A percentile compares a stretch with the other conserved stretches of the same genome.
These are phyloP conservation scores for Dromococcyx pavoninus DNA, from an alignment of 2,797 vertebrate species.

Conservation along the genomic window DNA sequence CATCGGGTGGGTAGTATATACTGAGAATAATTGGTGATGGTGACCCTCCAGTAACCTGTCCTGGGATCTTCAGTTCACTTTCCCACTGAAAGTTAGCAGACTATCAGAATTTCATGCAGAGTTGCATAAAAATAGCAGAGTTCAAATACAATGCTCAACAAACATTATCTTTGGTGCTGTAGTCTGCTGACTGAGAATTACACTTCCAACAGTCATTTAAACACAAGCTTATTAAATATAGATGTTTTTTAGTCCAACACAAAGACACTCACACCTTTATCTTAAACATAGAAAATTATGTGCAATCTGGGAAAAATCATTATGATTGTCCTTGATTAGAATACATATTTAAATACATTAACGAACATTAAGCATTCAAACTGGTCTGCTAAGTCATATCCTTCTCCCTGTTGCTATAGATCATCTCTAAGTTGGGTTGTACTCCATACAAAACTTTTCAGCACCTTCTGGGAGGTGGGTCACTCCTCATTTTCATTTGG, in stretches of 20 bases:
- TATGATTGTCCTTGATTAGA: background rate
- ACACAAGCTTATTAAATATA: background rate
- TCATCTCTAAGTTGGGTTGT: background rate
- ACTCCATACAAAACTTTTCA: background rate
- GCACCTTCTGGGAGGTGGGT: background rate
- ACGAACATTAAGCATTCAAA: background rate
- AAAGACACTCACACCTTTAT: background rate
- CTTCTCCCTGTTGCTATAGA: background rate
- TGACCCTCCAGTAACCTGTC: background rate
- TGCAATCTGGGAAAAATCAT: background rate
- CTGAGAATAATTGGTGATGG: conserved; percentile 65
- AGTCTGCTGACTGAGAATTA: background rate
- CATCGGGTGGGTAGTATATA: conserved; percentile 89
- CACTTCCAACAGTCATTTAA: background rate
- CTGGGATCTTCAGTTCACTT: background rate
- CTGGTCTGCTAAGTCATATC: background rate
- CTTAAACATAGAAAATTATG: background rate
- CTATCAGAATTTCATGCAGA: rapidly evolving
- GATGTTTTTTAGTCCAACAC: background rate
- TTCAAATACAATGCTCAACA: background rate
- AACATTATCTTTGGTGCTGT: background rate
- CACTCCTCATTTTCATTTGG: background rate
- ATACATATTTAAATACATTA: background rate
- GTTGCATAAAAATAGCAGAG: background rate
- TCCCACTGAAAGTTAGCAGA: background rate